Conservation (phyloP, 2,888 invertebrate genomes). For the Scaeva pyrastri region DNA sequence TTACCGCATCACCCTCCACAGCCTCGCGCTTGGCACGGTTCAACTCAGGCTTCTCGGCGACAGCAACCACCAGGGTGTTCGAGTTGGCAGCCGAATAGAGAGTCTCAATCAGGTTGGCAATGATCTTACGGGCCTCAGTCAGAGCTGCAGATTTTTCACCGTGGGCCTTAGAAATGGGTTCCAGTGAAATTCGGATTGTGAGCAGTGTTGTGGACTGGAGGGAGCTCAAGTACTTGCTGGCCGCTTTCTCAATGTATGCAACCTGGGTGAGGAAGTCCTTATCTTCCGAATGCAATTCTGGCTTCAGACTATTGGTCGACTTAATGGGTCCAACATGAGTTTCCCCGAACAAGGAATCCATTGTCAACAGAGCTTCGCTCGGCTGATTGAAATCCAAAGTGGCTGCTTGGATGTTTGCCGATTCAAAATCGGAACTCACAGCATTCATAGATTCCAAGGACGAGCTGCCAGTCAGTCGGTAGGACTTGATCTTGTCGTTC, state of each 20-base stretch:
- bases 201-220: slow-evolving; percentile 79
- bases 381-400: slow-evolving; percentile 88
- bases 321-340: slow-evolving; percentile 58
- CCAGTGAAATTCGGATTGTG: slow-evolving; percentile 79
- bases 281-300: slow-evolving; percentile 80
- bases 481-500: slow-evolving; percentile 79
- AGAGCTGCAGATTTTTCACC: slow-evolving; percentile 81
- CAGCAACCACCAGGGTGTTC: slow-evolving; percentile 86
- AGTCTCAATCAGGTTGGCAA: slow-evolving; percentile 84
- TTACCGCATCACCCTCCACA: slow-evolving; percentile 48
- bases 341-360: slow-evolving; percentile 3
- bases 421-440: slow-evolving; percentile 86
- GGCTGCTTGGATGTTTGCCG: slow-evolving; percentile 86
- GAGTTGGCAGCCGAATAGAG: slow-evolving; percentile 86
- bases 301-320: slow-evolving; percentile 80
- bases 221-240: slow-evolving; percentile 78
- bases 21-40: slow-evolving; percentile 79
- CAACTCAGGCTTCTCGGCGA: slow-evolving; percentile 81
- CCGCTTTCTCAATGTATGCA: slow-evolving; percentile 78
- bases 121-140: slow-evolving; percentile 80
- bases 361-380: slow-evolving; percentile 84
- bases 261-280: slow-evolving; percentile 81
- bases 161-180: slow-evolving; percentile 80
- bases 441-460: slow-evolving; percentile 84
- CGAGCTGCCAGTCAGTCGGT: slow-evolving; percentile 78